Base-by-base conservation (phyloP, 2,888 invertebrate species). In the Drosophila emarginata region DNA sequence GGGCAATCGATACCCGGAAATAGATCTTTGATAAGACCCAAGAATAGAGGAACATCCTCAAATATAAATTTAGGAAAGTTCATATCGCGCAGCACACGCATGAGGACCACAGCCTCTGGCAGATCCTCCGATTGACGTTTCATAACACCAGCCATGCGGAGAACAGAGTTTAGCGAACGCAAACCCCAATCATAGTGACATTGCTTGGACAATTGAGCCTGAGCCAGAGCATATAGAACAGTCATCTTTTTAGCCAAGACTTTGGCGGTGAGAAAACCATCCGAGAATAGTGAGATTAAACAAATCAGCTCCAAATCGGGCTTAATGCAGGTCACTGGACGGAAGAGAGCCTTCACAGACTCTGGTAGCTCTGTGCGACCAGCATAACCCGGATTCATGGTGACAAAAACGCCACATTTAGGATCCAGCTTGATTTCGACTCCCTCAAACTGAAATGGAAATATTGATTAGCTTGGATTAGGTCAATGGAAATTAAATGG, bases 351-450 rank as follows among this genome's bases (percentile, higher is more conserved):
- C 90, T 98, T 98, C 6, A 98, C 97, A 0, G 97, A 97, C 91
- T 98, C 98, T 0, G 98, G 98, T 32, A 98, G 92, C 89, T 98
- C 97, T 0, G 97, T 97, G 64, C 97, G 94, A 0, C 97, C 97
- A 0, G 97, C 97, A 89, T 98, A 97, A 0, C 97, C 97, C 0
- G 97, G 97, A 93, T 98, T 98, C 97, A 98, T 98, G 0, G 98
- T 98, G 63, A 98, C 97, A 91, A 98, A 98, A 72, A 98, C 96
- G 0, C 98, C 98, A 14, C 97, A 96, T 92, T 97, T 97, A 5
- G 93, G 92, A 92, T 98, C 97, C 90, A 98, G 91, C 6, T 92
- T 93, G 69, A 98, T 97, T 89, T 97, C 96, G 88, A 95, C 94
- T 0, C 95, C 95, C 92, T 96, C 96, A 91, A 97, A 97, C 96